Evolutionary conservation across 2,888 invertebrate species (phyloP), one percentile per base, ranked within the genome.

Genomic region (Rugalucina vietnamica): DNA sequence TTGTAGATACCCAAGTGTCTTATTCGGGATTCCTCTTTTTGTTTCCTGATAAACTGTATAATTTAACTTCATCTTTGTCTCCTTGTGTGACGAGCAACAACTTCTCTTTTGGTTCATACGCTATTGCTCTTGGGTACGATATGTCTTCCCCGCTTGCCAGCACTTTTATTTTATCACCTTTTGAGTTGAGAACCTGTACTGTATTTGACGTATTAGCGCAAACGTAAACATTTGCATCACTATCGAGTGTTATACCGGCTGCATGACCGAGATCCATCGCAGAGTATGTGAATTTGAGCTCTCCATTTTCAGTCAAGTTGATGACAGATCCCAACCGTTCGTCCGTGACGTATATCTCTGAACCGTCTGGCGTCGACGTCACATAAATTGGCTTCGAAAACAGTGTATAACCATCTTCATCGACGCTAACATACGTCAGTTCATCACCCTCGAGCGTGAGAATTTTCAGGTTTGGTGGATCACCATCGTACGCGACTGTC

Each of bases 351-450:
- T 87, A 90, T 21, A 90, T 88, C 34, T 87, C 69, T 4, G 84
- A 76, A 0, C 82, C 88, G 29, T 87, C 83, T 1, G 54, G 32
- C 12, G 87, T 86, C 12, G 89, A 82, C 10, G 89, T 86, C 12
- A 90, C 89, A 27, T 90, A 90, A 4, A 89, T 77, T 0, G 90
- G 90, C n/a, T 89, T 87, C 10, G 89, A 89, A 75, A 90, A 90
- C 24, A 90, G 49, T n/a, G 87, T 79, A 32, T 80, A 82, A 0
- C 90, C 90, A 39, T 89, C 87, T 36, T 90, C 90, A 72, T 90
- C 90, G 1, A 85, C 84, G 27, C 86, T 86, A 34, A 89, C 87
- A 29, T 87, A 87, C 18, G 90, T 86, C 2, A 89, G 77, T 78
- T 90, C 90, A 39, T 85, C 60, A 2, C 90, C 90, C 0, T 77